Evolutionary conservation across 2,113 vertebrate species (phyloP), one percentile per base, ranked within the genome.

Genomic region (Burhinus oedicnemus): DNA sequence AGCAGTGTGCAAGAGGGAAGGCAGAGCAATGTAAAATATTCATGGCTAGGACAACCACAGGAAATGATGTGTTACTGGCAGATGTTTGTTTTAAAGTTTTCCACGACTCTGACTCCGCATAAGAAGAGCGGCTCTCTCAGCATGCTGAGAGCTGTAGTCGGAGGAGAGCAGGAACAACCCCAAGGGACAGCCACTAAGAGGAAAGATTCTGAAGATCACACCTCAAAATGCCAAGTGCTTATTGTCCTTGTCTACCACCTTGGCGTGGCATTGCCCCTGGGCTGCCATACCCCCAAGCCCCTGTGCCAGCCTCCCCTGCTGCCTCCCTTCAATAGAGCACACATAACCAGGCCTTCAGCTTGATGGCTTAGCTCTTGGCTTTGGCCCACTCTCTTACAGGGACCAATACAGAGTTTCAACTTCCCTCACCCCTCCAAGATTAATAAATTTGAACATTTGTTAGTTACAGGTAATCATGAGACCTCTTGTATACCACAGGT

Each of bases 61-160:
- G 55, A 94, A 95, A 95, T 64, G 23, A 77, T 71, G 81, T 90
- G 71, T 8, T 78, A 51, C 78, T 83, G 83, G 81, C 90, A 91
- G 76, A 87, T 44, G 49, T 79, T 91, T 93, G 19, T 74, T 81
- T 71, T 66, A 9, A 85, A 87, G 81, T 79, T 90, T 93, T 97
- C 88, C 84, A 62, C 6, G 1, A 70, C 60, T 65, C 66, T 26
- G 27, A 71, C 61, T 87, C 15, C 20, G 69, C 71, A 23, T 16
- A 69, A 89, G 71, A 64, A 4, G 8, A 71, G n/a, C 26, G 78
- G 49, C 9, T 9, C 57, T 38, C 77, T 89, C 72, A 52, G 62
- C 20, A 2, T 2, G 66, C 51, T 30, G 15, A 51, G 57, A 68
- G 51, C 40, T 4, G 7, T 64, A 78, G 40, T 19, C 7, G 20